Conservation (phyloP, 2,113 vertebrate species). For the Anseranas semipalmata region DNA sequence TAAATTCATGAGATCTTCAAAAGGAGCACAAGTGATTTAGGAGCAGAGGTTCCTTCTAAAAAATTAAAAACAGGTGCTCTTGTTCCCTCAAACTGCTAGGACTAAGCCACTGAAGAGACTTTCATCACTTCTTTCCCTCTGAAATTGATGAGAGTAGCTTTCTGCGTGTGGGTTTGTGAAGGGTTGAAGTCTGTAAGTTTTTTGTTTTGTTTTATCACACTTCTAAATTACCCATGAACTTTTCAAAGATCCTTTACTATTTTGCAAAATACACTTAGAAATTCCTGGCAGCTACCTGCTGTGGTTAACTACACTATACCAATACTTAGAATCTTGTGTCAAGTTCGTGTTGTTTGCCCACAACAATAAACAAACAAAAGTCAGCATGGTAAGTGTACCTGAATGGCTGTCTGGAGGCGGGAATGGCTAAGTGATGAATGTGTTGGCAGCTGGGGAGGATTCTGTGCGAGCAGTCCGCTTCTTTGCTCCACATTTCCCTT, state of each 20-base stretch:
- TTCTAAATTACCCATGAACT: neutral
- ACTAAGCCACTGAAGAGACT: neutral
- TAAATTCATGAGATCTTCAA: neutral
- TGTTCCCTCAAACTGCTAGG: neutral
- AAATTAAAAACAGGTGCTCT: neutral
- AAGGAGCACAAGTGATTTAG: neutral
- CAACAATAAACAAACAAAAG: neutral
- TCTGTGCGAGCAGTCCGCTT: neutral
- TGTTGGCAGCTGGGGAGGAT: neutral
- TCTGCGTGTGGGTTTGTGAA: neutral
- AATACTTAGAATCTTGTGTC: neutral
- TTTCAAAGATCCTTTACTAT: neutral
- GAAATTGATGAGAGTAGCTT: neutral
- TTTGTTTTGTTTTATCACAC: neutral
- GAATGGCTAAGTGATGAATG: neutral
- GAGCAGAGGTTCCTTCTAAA: neutral
- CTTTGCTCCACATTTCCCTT: neutral
- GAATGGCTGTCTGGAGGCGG: neutral
- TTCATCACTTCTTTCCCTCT: neutral
- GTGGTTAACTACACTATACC: fast-evolving
- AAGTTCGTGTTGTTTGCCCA: neutral
- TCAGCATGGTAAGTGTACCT: fast-evolving
- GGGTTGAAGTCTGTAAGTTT: neutral
- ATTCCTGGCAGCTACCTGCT: neutral
- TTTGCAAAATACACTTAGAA: neutral